Base-by-base conservation (phyloP, 2,888 invertebrate species). In the Cephus spinipes region DNA sequence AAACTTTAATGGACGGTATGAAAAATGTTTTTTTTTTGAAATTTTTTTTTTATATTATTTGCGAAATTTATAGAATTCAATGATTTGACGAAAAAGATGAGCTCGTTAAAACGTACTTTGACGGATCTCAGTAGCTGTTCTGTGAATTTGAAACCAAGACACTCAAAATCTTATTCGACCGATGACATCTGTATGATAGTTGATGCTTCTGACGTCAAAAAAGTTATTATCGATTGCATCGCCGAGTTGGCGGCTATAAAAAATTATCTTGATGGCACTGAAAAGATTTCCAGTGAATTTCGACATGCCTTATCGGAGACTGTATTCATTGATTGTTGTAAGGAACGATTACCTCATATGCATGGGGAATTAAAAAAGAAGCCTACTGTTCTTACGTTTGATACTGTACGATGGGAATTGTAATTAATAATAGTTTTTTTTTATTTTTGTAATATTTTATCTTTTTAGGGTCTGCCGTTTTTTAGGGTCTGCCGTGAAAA, bases 251-350 rank as follows among this genome's bases (percentile, higher is more conserved):
- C 74, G 32, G 78, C 77, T 6, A 68, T 77, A 15, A 79, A 81
- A 77, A 73, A 82, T 77, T 82, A 79, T 77, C 73, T 82, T 76
- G 78, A 79, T 32, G 82, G 82, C 11, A 79, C 78, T 68, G 82
- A 74, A 32, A 73, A 73, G 68, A 74, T 40, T 3, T 68, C 68
- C 23, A 74, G 74, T n/a, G 40, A 73, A 74, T 79, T 77, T 76
- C 82, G 81, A 32, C 76, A 79, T 74, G 78, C 79, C 73, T 77
- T 82, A 55, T 71, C 69, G 36, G 74, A 69, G 34, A 74, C 73
- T 33, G 69, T 79, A 30, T 15, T 74, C 23, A 69, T 23, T 12
- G 79, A 76, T 74, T 69, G 23, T 36, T 71, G 71, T 23, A 71
- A 11, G 71, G 71, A 71, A 71, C 15, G 31, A 23, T 11, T 32